Base-by-base conservation (phyloP, 2,113 vertebrate genomes). In the Charina bottae region DNA sequence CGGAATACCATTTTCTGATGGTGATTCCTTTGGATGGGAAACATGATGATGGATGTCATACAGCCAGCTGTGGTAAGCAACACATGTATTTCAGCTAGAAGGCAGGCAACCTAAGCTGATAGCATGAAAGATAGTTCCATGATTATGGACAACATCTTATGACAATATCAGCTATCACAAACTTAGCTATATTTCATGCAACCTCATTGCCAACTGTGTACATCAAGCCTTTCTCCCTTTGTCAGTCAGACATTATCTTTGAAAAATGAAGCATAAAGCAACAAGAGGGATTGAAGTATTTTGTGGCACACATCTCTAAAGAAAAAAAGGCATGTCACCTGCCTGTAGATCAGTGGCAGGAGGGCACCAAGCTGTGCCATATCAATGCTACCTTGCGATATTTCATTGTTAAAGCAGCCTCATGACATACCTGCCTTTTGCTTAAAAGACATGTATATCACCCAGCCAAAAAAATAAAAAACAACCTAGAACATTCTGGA, bases 341-440 rank as follows among this genome's bases (percentile, higher is more conserved):
- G 90, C 94, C 93, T 94, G 89, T 88, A 94, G 91, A 93, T 95
- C 95, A 92, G 91, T 53, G 23, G 78, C 68, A 88, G 93, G 95
- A 95, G 94, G 94, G 95, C 95, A 97, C 94, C 95, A 97, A 96
- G 96, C 96, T 96, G 94, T 96, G 96, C 93, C 91, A 87, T 93
- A 93, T 97, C 96, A 97, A 89, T 1, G 62, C 89, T 90, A 26
- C 84, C 90, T 95, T 93, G 93, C 94, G 92, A 95, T 93, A 62
- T 91, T 90, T 92, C 93, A 95, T 94, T 46, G 96, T 96, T 97
- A 96, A 96, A 96, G 96, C 95, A 93, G 84, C 89, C 89, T 91
- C 89, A 89, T 95, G 96, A 96, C 94, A 24, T 72, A 58, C 90
- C 93, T 96, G 96, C 92, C 90, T 96, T 94, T 96, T 93, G 88